These are phyloP conservation scores for Epinephelus fuscoguttatus DNA, from an alignment of 2,113 vertebrate species.

Conservation along the genomic window DNA sequence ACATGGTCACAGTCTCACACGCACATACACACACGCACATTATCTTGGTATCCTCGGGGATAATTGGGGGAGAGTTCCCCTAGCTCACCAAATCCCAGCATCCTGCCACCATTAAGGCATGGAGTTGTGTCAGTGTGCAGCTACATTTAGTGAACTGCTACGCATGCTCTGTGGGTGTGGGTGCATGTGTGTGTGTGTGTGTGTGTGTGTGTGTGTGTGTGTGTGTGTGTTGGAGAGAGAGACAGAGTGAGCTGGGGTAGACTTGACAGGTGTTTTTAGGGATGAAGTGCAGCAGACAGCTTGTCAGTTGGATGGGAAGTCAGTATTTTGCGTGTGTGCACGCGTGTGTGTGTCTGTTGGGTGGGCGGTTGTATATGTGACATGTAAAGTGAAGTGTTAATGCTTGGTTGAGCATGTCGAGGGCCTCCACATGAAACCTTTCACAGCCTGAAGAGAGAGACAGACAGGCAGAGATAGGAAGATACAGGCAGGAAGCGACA, in stretches of 20 bases:
- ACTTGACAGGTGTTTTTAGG: constrained; percentile 69
- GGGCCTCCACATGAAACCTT: constrained; percentile 46
- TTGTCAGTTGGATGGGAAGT: constrained; percentile 68
- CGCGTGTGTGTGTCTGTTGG: neutral
- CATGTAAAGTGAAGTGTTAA: constrained; percentile 61
- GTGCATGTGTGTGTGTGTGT: constrained; percentile 23
- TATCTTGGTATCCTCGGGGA: constrained; percentile 58
- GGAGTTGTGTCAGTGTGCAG: constrained; percentile 38
- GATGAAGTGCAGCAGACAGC: constrained; percentile 67
- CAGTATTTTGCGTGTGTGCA: constrained; percentile 29
- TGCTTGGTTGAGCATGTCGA: constrained; percentile 67
- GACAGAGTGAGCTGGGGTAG: constrained; percentile 17
- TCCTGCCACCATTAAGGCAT: constrained; percentile 61
- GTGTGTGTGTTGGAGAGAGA: neutral
- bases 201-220: neutral
- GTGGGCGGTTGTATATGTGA: constrained; percentile 29
- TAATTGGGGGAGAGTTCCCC: constrained; percentile 70
- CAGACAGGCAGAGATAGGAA: constrained; percentile 18
- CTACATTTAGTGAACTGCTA: constrained; percentile 53
- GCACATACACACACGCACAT: neutral
- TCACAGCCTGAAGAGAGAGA: constrained; percentile 24
- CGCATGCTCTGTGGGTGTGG: constrained; percentile 13
- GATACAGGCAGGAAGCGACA: constrained; percentile 1
- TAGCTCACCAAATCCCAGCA: constrained; percentile 54
- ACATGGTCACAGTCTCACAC: constrained; percentile 48